Evolutionary conservation across 2,888 invertebrate genomes (phyloP).

Genomic region (Melolontha melolontha): DNA sequence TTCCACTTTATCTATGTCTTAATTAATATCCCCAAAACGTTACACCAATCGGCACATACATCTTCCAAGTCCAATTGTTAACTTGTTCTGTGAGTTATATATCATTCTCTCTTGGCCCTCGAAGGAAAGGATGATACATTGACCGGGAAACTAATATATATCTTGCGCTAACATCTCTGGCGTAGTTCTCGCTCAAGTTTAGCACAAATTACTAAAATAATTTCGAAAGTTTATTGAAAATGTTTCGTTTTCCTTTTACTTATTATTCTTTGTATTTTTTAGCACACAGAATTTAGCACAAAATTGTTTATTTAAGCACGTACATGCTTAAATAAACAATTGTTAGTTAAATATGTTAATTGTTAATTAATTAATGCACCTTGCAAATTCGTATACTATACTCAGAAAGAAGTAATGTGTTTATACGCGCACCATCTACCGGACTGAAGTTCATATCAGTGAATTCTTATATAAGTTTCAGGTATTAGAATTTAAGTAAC

Average conservation of each 20-base stretch:
- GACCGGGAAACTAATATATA: constrained; percentile 50
- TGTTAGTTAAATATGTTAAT: no score
- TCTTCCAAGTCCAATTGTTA: constrained; percentile 59
- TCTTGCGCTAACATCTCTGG: constrained; percentile 22
- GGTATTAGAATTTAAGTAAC: no score
- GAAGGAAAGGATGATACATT: constrained; percentile 54
- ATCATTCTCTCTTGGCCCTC: constrained; percentile 50
- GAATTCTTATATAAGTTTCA: no score
- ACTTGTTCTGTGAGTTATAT: constrained; percentile 55
- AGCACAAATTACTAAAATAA: constrained; percentile 13
- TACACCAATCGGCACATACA: constrained; percentile 60
- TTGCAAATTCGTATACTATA: no score
- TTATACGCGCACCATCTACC: no score
- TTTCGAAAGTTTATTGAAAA: constrained; percentile 3
- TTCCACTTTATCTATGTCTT: constrained; percentile 38
- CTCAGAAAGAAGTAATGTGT: no score
- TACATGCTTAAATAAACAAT: no score
- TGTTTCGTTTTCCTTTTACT: constrained; percentile 11
- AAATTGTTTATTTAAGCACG: no score
- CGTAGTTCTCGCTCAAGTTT: constrained; percentile 18
- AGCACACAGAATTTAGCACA: no score
- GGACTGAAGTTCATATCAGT: no score
- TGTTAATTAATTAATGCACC: no score
- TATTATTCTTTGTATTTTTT: background rate
- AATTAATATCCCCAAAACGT: constrained; percentile 46